These are phyloP conservation scores for Nomada fabriciana DNA, from an alignment of 2,888 invertebrate genomes.

Conservation along the genomic window DNA sequence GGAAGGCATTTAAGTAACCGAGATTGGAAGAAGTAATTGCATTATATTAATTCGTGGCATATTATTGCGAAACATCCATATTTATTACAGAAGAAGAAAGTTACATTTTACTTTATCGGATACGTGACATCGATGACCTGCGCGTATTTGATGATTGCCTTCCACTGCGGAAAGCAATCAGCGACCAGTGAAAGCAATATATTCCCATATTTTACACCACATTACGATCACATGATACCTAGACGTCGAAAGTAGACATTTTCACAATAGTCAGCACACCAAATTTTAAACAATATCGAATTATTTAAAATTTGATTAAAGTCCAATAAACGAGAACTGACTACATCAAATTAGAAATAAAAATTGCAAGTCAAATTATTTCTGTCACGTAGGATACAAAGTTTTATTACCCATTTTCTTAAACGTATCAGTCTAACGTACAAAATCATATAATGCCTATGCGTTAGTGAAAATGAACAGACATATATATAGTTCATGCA, in stretches of 20 bases:
- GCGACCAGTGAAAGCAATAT: constrained; percentile 62
- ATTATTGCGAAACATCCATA: not conserved
- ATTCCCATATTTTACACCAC: constrained; percentile 49
- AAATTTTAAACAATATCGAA: not conserved
- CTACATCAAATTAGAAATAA: not conserved
- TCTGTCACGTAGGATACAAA: no score
- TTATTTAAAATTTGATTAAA: not conserved
- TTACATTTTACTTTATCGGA: constrained; percentile 51
- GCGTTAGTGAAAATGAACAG: no score
- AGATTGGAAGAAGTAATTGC: no score
- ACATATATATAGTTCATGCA: no score
- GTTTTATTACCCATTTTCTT: no score
- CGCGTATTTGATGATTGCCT: constrained; percentile 46
- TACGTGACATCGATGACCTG: constrained; percentile 58
- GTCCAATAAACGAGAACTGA: not conserved
- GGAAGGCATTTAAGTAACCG: no score
- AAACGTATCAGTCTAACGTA: no score
- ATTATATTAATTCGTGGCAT: not conserved
- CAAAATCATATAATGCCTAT: no score
- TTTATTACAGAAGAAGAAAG: constrained; percentile 62
- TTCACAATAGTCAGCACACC: not conserved
- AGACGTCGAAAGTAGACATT: constrained; percentile 9
- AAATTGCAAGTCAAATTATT: no score
- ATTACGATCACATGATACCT: constrained; percentile 23
- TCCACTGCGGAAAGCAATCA: constrained; percentile 52